Evolutionary conservation across 2,888 invertebrate genomes (phyloP), one percentile per base, ranked within the genome.

Genomic region (Eilema depressum): DNA sequence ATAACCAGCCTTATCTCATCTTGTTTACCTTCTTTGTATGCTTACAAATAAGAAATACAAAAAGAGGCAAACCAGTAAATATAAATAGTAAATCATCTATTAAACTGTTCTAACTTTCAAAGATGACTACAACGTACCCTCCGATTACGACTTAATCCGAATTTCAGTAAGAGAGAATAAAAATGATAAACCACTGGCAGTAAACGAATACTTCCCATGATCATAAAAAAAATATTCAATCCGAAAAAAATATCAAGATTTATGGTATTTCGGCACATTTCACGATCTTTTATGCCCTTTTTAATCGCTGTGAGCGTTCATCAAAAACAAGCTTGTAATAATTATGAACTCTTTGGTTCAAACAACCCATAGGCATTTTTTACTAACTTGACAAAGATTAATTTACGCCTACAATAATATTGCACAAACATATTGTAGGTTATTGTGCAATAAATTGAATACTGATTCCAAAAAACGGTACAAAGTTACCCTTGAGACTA

Each of bases 261-360:
- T 53, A 53, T 53, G 53, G 53, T 53, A 53, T 53, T 53, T 53
- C n/a, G 7, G 53, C 20, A n/a, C 53, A 53, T 53, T 53, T 53
- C 53, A n/a, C 53, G n/a, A 10, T n/a, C 53, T 53, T 53, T 53
- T 53, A 53, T 53, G 53, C 8, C 53, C n/a, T 53, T 53, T 53
- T 53, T 53, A 53, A 53, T 53, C 53, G 53, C 53, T 53, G 53
- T 53, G 8, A 53, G 53, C 53, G 53, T 8, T 53, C 53, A 53
- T 53, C 53, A n/a, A 53, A 53, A 53, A 53, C 53, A 53, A 53
- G 53, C n/a, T n/a, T n/a, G 53, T n/a, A 53, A n/a, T n/a, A n/a
- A n/a, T n/a, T n/a, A 20, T 20, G n/a, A 20, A 20, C 41, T 41
- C 41, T 41, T 41, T 41, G 41, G 14, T 47, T 20, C n/a, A 53